These are phyloP conservation scores for Melanaphis sacchari DNA, from an alignment of 1,140 invertebrate species.

Conservation along the genomic window DNA sequence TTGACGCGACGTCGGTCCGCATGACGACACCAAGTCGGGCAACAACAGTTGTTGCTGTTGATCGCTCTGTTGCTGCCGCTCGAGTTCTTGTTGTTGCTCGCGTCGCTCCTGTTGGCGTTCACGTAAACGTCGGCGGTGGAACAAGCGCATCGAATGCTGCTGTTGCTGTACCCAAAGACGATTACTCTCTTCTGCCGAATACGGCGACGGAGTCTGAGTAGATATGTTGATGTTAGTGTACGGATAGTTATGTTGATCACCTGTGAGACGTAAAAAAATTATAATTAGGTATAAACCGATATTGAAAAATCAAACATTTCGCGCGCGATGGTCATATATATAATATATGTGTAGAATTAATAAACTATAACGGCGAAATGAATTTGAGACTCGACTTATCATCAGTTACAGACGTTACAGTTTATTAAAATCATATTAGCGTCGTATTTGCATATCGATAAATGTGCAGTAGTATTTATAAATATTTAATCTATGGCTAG, in stretches of 20 bases:
- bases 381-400: too few relatives aligned
- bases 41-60: not conserved
- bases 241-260: not conserved
- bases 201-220: not conserved
- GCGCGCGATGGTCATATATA: too few relatives aligned
- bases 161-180: not conserved
- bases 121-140: not conserved
- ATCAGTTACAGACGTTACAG: too few relatives aligned
- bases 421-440: not conserved
- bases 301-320: not conserved
- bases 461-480: not conserved
- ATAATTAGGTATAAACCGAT: not conserved
- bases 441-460: not conserved
- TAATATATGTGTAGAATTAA: too few relatives aligned
- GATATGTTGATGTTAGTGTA: not conserved
- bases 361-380: too few relatives aligned
- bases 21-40: constrained; percentile 31
- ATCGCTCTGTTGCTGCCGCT: not conserved
- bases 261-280: not conserved
- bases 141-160: too few relatives aligned
- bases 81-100: not conserved
- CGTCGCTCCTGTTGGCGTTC: not conserved
- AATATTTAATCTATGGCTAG: too few relatives aligned
- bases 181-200: not conserved
- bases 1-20: not conserved